Conservation (phyloP, 64 coral and sea anemone species). For the Montipora efflorescens region DNA sequence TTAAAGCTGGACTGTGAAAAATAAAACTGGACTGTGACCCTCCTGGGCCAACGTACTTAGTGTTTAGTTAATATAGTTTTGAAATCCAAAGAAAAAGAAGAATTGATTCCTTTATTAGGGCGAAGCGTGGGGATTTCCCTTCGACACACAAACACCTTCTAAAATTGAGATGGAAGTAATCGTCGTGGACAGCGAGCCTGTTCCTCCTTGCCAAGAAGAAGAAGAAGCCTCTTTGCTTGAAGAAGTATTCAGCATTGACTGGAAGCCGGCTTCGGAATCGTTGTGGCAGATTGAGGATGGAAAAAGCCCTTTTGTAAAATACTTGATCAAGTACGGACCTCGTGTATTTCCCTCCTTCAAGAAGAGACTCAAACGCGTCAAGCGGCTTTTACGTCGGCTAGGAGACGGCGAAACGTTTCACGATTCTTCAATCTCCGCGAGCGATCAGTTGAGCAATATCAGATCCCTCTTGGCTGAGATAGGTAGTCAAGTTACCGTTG, state of each 20-base stretch:
- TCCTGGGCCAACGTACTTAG: too few relatives aligned
- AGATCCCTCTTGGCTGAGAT: background rate
- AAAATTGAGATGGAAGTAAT: background rate
- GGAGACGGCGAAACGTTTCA: background rate
- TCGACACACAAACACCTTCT: background rate
- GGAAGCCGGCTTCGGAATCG: background rate
- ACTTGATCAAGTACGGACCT: background rate
- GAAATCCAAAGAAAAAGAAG: too few relatives aligned
- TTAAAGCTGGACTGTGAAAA: too few relatives aligned
- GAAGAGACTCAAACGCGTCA: background rate
- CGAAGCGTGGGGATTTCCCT: background rate
- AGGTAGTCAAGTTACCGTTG: background rate
- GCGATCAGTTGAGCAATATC: background rate
- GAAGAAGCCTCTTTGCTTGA: background rate
- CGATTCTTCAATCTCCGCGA: background rate
- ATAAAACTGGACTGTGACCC: too few relatives aligned
- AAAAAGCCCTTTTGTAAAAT: background rate
- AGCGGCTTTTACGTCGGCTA: background rate
- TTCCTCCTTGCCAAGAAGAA: background rate
- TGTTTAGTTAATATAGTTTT: too few relatives aligned
- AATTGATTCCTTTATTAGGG: background rate
- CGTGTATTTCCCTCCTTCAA: slow-evolving; percentile 1
- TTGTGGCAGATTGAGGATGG: background rate
- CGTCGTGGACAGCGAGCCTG: background rate
- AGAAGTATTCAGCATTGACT: slow-evolving; percentile 8